Percentiles rank a stretch among this genome's conserved stretches.
Conservation (phyloP, 2,888 invertebrate genomes). For the Drosophila paracracens region DNA sequence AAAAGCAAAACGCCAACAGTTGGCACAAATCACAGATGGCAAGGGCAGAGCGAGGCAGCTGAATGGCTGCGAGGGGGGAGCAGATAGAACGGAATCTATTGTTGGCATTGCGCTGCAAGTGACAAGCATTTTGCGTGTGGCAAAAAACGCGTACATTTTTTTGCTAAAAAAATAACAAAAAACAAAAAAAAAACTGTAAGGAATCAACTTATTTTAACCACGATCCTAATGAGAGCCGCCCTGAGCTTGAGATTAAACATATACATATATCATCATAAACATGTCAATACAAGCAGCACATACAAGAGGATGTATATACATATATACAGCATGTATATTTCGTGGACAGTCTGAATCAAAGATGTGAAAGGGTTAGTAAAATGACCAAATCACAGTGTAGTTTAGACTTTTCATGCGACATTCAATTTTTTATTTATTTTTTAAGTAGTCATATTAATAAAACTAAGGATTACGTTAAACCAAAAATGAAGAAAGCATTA, state of each 20-base stretch:
- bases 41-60: background rate
- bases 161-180: conserved; percentile 10
- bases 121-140: conserved; percentile 79
- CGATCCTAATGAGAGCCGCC: background rate
- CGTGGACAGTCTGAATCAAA: background rate
- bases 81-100: conserved; percentile 41
- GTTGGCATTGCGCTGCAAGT: conserved; percentile 70
- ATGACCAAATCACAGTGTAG: background rate
- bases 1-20: conserved; percentile 69
- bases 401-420: too few species aligned
- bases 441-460: too few species aligned
- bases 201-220: conserved; percentile 34
- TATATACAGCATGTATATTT: background rate
- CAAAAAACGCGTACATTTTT: conserved; percentile 70
- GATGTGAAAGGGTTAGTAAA: background rate
- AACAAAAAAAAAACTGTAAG: conserved; percentile 12
- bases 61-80: background rate
- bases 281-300: background rate
- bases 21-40: conserved; percentile 73
- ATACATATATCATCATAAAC: too few species aligned
- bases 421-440: too few species aligned
- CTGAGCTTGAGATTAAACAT: background rate
- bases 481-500: too few species aligned
- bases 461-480: too few species aligned
- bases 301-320: background rate